These are phyloP conservation scores for Gorsachius magnificus DNA, from an alignment of 2,797 vertebrate genomes.

Conservation along the genomic window DNA sequence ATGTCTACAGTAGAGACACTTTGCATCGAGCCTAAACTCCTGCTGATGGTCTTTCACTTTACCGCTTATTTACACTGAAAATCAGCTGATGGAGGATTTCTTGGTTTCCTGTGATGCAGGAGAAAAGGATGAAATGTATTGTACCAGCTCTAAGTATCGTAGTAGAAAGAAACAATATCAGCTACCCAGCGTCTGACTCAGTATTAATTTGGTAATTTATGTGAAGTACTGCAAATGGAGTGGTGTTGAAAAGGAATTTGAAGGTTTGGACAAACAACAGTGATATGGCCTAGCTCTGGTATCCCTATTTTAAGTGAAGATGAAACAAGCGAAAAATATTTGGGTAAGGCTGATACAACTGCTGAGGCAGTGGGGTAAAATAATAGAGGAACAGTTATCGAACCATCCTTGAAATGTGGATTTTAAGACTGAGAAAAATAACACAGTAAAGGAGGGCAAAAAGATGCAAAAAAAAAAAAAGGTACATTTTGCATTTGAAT, in stretches of 20 bases:
- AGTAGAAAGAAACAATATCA: background rate
- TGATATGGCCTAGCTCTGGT: background rate
- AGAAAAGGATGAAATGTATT: background rate
- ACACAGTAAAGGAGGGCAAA: background rate
- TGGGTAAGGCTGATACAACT: background rate
- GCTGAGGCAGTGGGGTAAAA: background rate
- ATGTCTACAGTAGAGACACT: background rate
- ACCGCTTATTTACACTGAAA: background rate
- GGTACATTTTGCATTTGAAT: conserved; percentile 17
- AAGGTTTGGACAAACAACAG: background rate
- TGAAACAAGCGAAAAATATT: background rate
- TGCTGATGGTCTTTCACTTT: background rate
- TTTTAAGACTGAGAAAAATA: background rate
- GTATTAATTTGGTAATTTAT: conserved; percentile 22
- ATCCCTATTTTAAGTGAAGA: background rate
- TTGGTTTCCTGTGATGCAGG: background rate
- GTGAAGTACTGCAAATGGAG: background rate
- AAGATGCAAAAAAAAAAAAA: background rate
- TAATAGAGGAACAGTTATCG: background rate
- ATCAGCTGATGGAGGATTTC: background rate
- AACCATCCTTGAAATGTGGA: background rate
- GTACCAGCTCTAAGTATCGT: background rate
- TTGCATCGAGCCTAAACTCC: background rate
- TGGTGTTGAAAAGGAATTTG: background rate
- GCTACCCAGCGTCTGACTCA: background rate